Evolutionary conservation across 92 coral and sea anemone species (phyloP), one percentile per base, ranked within the genome.

Genomic region (Umimayanthus chanpuru): DNA sequence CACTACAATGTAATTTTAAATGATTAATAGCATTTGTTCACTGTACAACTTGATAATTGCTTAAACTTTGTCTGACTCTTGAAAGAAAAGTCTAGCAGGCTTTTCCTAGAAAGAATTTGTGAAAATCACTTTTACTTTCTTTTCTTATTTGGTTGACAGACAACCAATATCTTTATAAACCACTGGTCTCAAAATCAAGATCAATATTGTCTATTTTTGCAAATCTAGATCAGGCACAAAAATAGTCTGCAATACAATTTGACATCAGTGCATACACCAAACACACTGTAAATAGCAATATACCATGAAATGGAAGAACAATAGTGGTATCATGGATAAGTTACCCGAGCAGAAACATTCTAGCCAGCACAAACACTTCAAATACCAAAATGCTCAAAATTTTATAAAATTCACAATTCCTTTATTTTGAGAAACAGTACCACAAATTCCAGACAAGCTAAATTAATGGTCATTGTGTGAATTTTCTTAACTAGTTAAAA

Each of bases 111-210:
- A 71, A 5, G 14, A 38, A 44, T 11, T 0, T 79, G 66, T 32
- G 20, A 61, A 58, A 25, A 39, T 70, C 43, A 18, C 18, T 53
- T 70, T 71, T 43, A 82, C 49, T 12, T 82, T 15, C 36, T 25
- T 28, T 21, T 44, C 76, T 83, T 71, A 70, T 68, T 26, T 83
- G 87, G 87, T 83, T 70, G 36, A 8, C 25, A 70, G 78, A 83
- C 67, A 83, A 83, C 64, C 87, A 83, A 70, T 83, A 83, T 70
- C 25, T 43, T n/a, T n/a, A n/a, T n/a, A 70, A 70, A 29, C 77
- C 87, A 83, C 40, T 70, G 16, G 74, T 67, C 39, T 36, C 66
- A 64, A 56, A 56, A 80, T 56, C 84, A 29, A 14, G 26, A 58
- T 14, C 84, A 80, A 80, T 80, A 80, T 44, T 80, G 36, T 28